These are phyloP conservation scores for Ricordea florida DNA, from an alignment of 92 coral and sea anemone species.

Conservation along the genomic window DNA sequence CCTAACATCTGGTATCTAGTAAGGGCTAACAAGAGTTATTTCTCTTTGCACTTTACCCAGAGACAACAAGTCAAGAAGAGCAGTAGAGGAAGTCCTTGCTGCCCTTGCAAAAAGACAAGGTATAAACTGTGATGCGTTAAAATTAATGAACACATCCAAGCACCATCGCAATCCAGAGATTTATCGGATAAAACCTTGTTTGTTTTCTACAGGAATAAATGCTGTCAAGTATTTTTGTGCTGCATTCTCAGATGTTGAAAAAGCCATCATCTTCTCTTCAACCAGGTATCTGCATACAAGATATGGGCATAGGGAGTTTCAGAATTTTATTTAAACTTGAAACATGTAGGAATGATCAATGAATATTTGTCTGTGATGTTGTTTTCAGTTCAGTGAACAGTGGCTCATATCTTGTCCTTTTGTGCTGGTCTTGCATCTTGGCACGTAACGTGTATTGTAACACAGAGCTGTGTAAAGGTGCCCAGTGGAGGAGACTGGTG, in stretches of 20 bases:
- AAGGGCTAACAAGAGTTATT: no score
- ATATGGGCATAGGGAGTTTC: not conserved
- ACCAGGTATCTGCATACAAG: conserved; percentile 79
- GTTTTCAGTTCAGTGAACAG: conserved; percentile 55
- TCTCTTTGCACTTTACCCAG: conserved; percentile 33
- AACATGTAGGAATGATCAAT: not conserved
- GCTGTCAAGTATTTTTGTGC: conserved; percentile 81
- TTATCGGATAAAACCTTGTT: no score
- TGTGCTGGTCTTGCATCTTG: conserved; percentile 81
- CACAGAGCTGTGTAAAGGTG: conserved; percentile 61
- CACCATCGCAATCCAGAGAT: no score
- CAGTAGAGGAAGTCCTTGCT: conserved; percentile 70
- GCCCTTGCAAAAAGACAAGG: conserved; percentile 78
- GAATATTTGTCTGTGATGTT: not conserved
- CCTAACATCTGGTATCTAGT: no score
- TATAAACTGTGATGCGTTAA: no score
- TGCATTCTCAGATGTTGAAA: conserved; percentile 70
- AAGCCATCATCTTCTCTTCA: conserved; percentile 35
- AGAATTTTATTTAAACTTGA: not conserved
- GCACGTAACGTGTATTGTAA: conserved; percentile 48
- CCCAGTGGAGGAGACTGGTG: conserved; percentile 70
- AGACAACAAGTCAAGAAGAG: conserved; percentile 77
- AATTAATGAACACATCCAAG: no score
- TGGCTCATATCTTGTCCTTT: conserved; percentile 68
- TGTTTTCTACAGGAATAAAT: conserved; percentile 56